Evolutionary conservation across 2,888 invertebrate species (phyloP), one percentile per base, ranked within the genome.

Genomic region (Luperina nickerlii): DNA sequence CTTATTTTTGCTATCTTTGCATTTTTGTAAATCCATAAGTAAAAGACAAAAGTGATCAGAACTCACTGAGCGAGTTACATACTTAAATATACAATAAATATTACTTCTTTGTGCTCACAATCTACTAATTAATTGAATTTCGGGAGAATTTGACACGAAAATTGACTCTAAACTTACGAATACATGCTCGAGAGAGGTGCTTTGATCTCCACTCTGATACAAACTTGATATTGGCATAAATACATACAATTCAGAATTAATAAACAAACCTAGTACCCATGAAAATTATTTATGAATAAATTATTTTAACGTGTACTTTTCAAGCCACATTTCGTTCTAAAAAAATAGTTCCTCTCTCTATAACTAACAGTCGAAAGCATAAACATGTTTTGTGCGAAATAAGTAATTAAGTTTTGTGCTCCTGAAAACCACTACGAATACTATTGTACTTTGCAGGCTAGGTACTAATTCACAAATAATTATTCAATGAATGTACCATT

Each of bases 101-200:
- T 88, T 84, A 90, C 75, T 75, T 91, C 92, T 93, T 92, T 92
- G 93, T 94, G 93, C 92, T 91, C 93, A 91, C 91, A 88, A 91
- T 88, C 96, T 96, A 96, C 96, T 95, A 95, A 96, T 94, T 96
- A 96, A 96, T 96, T 96, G 96, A 96, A 96, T 96, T 96, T 96
- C 96, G 96, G 96, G 96, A 96, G 96, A 97, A 96, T 96, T 96
- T 96, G 95, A 96, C 96, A 95, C 95, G 94, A 96, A 95, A 96
- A 96, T 96, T 96, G 95, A 96, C 96, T 92, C 94, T 95, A 95
- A 95, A 94, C 94, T 95, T 96, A 96, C 95, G 89, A 92, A 92
- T 94, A 94, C 87, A 90, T 90, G 90, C 89, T 88, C 90, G 73
- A 86, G 90, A 87, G 89, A 87, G 86, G 85, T 75, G 68, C 83